A percentile compares a stretch with the other conserved stretches of the same genome.
Evolutionary conservation across 1,140 invertebrate genomes (phyloP).

Genomic region (Eciton burchellii): DNA sequence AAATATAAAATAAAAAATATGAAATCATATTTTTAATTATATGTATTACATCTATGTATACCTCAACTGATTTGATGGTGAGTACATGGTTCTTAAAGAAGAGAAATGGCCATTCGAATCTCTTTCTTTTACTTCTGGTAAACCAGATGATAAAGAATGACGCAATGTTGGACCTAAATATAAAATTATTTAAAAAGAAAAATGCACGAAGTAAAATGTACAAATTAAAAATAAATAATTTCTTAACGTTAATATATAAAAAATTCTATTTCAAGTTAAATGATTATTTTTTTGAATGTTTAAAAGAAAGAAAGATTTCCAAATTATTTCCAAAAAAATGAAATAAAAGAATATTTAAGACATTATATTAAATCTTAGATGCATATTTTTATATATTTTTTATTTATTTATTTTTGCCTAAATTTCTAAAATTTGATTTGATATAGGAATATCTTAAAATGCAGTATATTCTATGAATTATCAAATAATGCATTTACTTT

Average conservation of each 20-base stretch:
- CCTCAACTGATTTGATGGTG: constrained; percentile 74
- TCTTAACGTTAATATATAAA: neutral
- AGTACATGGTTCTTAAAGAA: constrained; percentile 77
- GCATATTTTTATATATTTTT: no score
- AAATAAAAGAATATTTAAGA: no score
- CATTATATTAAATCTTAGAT: no score
- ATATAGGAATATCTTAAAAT: neutral
- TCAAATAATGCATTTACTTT: constrained; percentile 71
- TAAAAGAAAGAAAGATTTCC: neutral
- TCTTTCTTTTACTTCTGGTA: constrained; percentile 80
- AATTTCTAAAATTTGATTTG: neutral
- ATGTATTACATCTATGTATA: constrained; percentile 61
- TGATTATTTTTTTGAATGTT: neutral
- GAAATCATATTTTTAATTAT: no score
- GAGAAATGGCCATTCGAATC: constrained; percentile 84
- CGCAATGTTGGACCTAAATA: constrained; percentile 76
- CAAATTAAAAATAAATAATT: constrained; percentile 4
- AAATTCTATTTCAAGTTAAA: neutral
- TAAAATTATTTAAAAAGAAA: constrained; percentile 19
- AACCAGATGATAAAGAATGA: constrained; percentile 65
- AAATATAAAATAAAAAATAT: neutral
- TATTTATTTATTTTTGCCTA: no score
- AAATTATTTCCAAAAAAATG: neutral
- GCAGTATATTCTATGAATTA: neutral
- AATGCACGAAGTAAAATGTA: constrained; percentile 18